These are phyloP conservation scores for Arvicola amphibius DNA, from an alignment of 2,797 vertebrate genomes.

Conservation along the genomic window DNA sequence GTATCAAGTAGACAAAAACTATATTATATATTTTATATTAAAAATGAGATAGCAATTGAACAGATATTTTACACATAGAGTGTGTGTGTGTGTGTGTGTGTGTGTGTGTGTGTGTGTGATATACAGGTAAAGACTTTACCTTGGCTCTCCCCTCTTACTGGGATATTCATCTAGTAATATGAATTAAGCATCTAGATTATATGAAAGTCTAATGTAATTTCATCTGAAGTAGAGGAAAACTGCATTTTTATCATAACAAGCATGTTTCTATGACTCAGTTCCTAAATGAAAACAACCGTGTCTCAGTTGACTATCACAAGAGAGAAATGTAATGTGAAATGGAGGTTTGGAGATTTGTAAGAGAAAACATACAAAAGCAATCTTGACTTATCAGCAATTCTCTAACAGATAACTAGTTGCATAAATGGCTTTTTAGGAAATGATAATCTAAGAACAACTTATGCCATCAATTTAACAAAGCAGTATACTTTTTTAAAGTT, in stretches of 20 bases:
- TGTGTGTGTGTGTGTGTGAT: neutral
- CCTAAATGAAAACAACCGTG: slow-evolving; percentile 58
- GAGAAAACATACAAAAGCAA: slow-evolving; percentile 5
- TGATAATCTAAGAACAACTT: slow-evolving; percentile 14
- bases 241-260: slow-evolving; percentile 63
- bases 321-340: slow-evolving; percentile 56
- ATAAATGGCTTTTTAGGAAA: slow-evolving; percentile 12
- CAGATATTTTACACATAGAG: neutral
- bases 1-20: neutral
- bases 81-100: neutral
- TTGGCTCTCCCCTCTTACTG: slow-evolving; percentile 44
- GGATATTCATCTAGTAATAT: slow-evolving; percentile 64
- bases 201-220: slow-evolving; percentile 71
- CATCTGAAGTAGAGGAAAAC: slow-evolving; percentile 63
- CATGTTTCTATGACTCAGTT: slow-evolving; percentile 70
- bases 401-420: slow-evolving; percentile 10
- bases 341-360: neutral
- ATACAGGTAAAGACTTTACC: slow-evolving; percentile 31
- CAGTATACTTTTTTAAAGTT: neutral
- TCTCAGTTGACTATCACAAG: slow-evolving; percentile 50
- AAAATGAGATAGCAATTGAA: slow-evolving; percentile 3
- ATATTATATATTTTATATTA: neutral
- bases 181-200: slow-evolving; percentile 62
- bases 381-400: neutral
- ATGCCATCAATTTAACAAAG: neutral